These are phyloP conservation scores for Ameiurus melas DNA, from an alignment of 2,113 vertebrate species.

Conservation along the genomic window DNA sequence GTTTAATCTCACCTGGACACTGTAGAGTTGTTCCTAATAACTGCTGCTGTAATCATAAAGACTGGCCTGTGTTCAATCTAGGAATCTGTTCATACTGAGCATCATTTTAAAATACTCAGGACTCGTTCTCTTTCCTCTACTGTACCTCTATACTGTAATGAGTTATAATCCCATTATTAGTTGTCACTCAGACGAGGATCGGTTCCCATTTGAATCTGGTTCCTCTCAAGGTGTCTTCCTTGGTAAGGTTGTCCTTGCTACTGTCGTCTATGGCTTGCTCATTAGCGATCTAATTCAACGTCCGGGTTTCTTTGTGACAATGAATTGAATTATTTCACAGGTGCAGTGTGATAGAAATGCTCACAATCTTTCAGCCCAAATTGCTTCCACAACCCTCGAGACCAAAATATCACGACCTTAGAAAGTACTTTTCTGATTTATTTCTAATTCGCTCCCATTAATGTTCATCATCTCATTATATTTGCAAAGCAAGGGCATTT, in stretches of 20 bases:
- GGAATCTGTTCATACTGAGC: background rate
- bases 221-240: background rate
- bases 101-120: background rate
- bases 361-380: background rate
- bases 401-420: background rate
- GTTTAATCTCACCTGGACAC: background rate
- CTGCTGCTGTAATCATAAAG: background rate
- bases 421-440: conserved; percentile 26
- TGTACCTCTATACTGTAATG: background rate
- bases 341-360: background rate
- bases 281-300: background rate
- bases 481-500: conserved; percentile 22
- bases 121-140: background rate
- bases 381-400: background rate
- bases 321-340: background rate
- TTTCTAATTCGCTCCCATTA: conserved; percentile 33
- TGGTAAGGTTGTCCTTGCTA: background rate
- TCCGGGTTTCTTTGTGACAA: background rate
- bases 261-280: background rate
- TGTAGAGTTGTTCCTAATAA: background rate
- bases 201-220: background rate
- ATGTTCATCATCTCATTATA: conserved; percentile 21
- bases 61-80: background rate
- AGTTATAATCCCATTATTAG: background rate
- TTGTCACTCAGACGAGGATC: background rate